These are phyloP conservation scores for Aptenodytes patagonicus DNA, from an alignment of 2,113 vertebrate genomes.

Conservation along the genomic window DNA sequence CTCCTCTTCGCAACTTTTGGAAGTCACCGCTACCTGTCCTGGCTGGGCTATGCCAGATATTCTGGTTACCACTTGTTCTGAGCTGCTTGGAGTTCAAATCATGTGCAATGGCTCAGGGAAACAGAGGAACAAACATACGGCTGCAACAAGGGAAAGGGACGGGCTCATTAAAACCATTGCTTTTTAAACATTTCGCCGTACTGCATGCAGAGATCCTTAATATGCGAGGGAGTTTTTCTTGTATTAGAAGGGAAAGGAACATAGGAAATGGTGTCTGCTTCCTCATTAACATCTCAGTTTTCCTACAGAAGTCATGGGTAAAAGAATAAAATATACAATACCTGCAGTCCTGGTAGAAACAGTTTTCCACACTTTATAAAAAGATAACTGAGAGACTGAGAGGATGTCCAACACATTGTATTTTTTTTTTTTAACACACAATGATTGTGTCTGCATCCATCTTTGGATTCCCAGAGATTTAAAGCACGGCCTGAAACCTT, in stretches of 20 bases:
- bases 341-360: neutral
- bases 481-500: neutral
- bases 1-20: neutral
- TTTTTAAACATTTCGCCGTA: neutral
- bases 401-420: neutral
- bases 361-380: neutral
- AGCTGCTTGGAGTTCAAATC: neutral
- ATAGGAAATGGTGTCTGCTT: neutral
- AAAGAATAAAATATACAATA: neutral
- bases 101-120: neutral
- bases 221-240: neutral
- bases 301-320: neutral
- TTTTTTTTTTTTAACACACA: neutral
- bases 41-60: neutral
- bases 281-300: neutral
- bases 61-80: neutral
- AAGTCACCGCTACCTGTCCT: neutral
- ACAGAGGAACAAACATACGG: neutral
- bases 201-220: neutral
- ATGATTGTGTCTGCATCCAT: neutral
- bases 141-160: neutral
- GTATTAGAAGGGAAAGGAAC: neutral
- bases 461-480: neutral
- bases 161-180: neutral
- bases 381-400: neutral